These are phyloP conservation scores for Hofmannophila pseudospretella DNA, from an alignment of 2,888 invertebrate species.

Conservation along the genomic window DNA sequence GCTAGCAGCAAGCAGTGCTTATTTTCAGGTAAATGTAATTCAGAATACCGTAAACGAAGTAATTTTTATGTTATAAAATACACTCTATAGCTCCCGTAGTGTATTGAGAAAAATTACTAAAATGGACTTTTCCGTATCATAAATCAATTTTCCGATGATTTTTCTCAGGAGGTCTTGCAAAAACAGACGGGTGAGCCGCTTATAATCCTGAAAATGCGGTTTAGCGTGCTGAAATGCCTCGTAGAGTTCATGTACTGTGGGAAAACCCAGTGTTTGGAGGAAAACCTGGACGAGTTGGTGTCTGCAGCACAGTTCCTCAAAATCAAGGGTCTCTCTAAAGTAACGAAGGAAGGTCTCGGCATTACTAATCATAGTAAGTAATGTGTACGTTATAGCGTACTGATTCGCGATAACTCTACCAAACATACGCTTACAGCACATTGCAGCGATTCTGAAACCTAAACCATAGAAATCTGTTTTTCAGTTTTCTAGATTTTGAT, in stretches of 20 bases:
- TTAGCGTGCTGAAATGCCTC: slow-evolving; percentile 82
- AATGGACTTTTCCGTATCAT: too few relatives aligned
- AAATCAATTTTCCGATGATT: too few relatives aligned
- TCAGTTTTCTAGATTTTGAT: too few relatives aligned
- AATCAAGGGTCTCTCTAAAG: slow-evolving; percentile 78
- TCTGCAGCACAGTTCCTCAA: slow-evolving; percentile 84
- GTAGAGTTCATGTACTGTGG: slow-evolving; percentile 89
- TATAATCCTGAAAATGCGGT: slow-evolving; percentile 82
- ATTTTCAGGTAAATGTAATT: slow-evolving; percentile 82
- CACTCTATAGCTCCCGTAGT: too few relatives aligned
- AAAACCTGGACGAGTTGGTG: slow-evolving; percentile 82
- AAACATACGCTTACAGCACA: too few relatives aligned
- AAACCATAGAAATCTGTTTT: too few relatives aligned
- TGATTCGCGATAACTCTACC: neutral
- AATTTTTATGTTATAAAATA: too few relatives aligned
- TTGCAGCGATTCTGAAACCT: too few relatives aligned
- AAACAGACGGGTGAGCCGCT: slow-evolving; percentile 77
- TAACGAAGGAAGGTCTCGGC: slow-evolving; percentile 74
- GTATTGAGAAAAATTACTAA: too few relatives aligned
- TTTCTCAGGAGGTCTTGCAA: slow-evolving; percentile 80
- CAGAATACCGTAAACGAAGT: too few relatives aligned
- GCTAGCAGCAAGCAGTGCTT: slow-evolving; percentile 84
- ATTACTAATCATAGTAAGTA: slow-evolving; percentile 61
- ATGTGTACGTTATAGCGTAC: neutral
- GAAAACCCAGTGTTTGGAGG: slow-evolving; percentile 83